These are phyloP conservation scores for Oikopleura vanhoeffeni DNA, from an alignment of 23 tunicate species.

Conservation along the genomic window DNA sequence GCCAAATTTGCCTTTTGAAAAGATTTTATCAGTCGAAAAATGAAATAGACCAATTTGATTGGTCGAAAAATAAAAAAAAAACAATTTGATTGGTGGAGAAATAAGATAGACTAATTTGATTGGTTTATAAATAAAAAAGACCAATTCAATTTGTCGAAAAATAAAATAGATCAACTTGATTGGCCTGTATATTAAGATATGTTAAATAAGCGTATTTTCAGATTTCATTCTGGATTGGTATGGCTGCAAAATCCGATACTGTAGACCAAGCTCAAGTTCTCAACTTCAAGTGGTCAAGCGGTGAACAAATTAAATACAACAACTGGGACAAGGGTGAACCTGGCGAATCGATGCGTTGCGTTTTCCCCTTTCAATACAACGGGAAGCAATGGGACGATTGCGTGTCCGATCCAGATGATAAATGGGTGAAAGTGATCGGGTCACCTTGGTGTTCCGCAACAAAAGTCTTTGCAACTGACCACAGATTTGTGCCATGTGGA, in stretches of 20 bases:
- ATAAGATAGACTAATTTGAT: no score
- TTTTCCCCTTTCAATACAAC: slow-evolving; percentile 11
- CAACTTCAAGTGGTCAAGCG: background rate
- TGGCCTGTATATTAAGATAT: no score
- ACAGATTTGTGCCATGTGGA: background rate
- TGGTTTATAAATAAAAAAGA: no score
- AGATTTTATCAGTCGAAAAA: no score
- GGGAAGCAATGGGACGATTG: background rate
- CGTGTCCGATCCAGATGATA: background rate
- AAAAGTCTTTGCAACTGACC: background rate
- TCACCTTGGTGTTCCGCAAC: slow-evolving; percentile 7
- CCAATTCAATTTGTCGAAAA: no score
- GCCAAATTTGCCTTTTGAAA: no score
- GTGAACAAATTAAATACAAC: background rate
- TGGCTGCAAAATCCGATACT: background rate
- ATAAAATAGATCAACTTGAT: no score
- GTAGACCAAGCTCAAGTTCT: background rate
- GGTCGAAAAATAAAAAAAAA: no score
- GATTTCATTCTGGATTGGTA: background rate
- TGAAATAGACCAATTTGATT: no score
- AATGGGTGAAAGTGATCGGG: background rate
- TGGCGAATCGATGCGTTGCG: background rate
- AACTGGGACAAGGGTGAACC: slow-evolving; percentile 10
- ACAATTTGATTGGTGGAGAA: no score
- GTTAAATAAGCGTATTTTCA: no score